Evolutionary conservation across 2,797 vertebrate genomes (phyloP).

Genomic region (Sebastes paucispinis): DNA sequence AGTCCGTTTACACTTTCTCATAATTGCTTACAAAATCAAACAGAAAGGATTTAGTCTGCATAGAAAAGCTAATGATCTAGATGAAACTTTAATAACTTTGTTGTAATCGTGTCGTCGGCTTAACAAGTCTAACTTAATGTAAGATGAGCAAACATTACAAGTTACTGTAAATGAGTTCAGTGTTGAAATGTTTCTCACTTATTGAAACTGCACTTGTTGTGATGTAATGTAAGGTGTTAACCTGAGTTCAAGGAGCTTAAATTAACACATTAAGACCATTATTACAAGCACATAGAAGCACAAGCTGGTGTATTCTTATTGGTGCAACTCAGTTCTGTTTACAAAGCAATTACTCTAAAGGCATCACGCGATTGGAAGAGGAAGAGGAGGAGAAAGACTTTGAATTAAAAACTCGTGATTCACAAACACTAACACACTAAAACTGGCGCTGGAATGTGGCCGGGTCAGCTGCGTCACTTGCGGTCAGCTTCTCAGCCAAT

Average conservation of each 20-base stretch:
- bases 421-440: conserved; percentile 23
- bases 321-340: background rate
- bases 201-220: background rate
- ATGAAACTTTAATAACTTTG: conserved; percentile 4
- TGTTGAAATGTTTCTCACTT: conserved; percentile 2
- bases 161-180: conserved; percentile 36
- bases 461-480: conserved; percentile 52
- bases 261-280: background rate
- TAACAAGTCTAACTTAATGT: conserved; percentile 26
- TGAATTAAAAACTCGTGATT: conserved; percentile 18
- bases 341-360: background rate
- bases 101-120: background rate
- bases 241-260: background rate
- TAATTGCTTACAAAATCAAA: conserved; percentile 34
- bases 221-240: background rate
- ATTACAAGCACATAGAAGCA: too few species aligned
- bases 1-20: conserved; percentile 36
- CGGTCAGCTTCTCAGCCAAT: conserved; percentile 58
- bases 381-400: background rate
- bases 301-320: background rate
- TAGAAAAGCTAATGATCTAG: background rate
- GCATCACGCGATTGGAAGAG: background rate
- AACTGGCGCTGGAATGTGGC: conserved; percentile 62
- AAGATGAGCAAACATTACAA: conserved; percentile 36
- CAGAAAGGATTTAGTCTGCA: background rate